phyloP scores from a whole-genome alignment of 1,140 invertebrate species.

The Caenorhabditis remanei region DNA sequence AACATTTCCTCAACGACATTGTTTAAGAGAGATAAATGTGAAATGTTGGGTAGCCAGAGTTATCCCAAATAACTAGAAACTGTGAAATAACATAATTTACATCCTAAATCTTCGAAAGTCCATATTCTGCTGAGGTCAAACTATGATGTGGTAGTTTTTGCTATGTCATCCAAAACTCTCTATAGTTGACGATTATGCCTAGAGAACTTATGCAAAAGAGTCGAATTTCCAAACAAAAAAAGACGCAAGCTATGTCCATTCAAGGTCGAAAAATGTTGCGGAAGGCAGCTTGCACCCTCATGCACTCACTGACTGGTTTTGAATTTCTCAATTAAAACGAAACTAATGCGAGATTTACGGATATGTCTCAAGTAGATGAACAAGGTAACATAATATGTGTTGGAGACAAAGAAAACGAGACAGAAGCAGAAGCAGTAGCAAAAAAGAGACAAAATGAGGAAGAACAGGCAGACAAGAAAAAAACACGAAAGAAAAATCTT shows the following conservation, averaged over 20 bases:
- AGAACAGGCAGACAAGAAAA: constrained; percentile 44
- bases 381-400: constrained; percentile 37
- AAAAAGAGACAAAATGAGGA: constrained; percentile 37
- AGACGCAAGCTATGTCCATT: constrained; percentile 32
- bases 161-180: constrained; percentile 3
- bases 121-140: not conserved
- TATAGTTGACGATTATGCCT: constrained; percentile 28
- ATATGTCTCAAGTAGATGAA: not conserved
- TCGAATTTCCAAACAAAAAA: constrained; percentile 50
- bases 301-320: not conserved
- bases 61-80: too few species aligned
- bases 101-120: not conserved
- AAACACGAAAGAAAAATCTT: constrained; percentile 21
- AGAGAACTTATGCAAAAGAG: constrained; percentile 15
- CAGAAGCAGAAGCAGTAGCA: not conserved
- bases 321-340: constrained; percentile 51
- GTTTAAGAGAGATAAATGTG: too few species aligned
- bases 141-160: not conserved
- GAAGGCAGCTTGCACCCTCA: constrained; percentile 10
- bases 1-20: too few species aligned
- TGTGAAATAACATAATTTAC: too few species aligned
- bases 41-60: too few species aligned
- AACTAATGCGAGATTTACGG: constrained; percentile 36
- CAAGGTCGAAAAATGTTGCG: constrained; percentile 31
- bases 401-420: not conserved